Evolutionary conservation across 2,797 vertebrate genomes (phyloP), one percentile per base, ranked within the genome.

Genomic region (Urosaurus nigricauda): DNA sequence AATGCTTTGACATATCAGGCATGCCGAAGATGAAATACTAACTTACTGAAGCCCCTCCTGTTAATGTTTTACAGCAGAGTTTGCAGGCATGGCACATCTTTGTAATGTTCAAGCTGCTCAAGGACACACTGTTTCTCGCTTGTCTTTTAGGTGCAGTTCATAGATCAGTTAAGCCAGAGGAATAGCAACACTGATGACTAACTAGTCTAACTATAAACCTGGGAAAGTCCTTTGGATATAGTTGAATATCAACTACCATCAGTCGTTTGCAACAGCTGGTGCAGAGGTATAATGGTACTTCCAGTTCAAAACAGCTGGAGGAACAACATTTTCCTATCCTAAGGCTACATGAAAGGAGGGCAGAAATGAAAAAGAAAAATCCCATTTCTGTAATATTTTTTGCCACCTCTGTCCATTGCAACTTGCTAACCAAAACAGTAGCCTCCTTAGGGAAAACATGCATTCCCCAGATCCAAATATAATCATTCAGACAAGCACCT

Each of bases 401-500:
- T 43, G 70, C 37, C 75, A 32, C 71, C 5, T 85, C 53, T 77
- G 11, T 75, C 37, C n/a, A 16, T 53, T 9, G 32, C 75, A 51
- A 51, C 40, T 78, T 68, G 32, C 63, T 56, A 79, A 79, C 58
- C 63, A 47, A 85, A 86, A 86, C 43, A 79, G 85, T 79, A 79
- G 60, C n/a, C 85, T 86, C n/a, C 43, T 51, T 35, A 29, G 40
- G 60, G 85, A 51, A 79, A 40, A 63, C 7, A 29, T 70, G 24
- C 60, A 63, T 35, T 77, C 40, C 63, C 21, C 11, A 79, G 24
- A 86, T 29, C 32, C n/a, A 86, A 37, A 37, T 47, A 68, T 37
- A 51, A 79, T 29, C 51, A 60, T 68, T 79, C 32, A 86, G 60
- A 35, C 43, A 79, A 86, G 43, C 75, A 79, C 75, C 43, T 86